Base-by-base conservation (phyloP, 2,113 vertebrate species). In the Boleophthalmus pectinirostris region DNA sequence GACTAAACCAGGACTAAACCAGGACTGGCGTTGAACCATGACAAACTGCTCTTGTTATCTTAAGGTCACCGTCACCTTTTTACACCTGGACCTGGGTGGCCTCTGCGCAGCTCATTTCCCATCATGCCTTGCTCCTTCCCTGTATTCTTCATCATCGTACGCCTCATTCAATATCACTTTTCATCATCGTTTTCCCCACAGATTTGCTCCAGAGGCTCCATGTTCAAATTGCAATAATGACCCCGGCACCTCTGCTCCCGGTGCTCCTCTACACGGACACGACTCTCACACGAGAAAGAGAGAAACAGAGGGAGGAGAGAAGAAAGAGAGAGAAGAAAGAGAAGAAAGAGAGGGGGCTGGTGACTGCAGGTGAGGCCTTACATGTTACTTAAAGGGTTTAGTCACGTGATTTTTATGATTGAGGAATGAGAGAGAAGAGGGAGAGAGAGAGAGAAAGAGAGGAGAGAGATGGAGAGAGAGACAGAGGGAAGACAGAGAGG, bases 171-270 rank as follows among this genome's bases (percentile, higher is more conserved):
- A 18, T 25, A 63, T 45, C 65, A 43, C 25, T 80, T 80, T 65
- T 68, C 81, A 69, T 81, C 86, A 81, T 67, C 74, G 61, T 33
- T 56, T 75, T 73, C 70, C 81, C 70, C 69, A 76, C 67, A 70
- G 81, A 74, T 75, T 43, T 79, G 75, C 77, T 87, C 85, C 73
- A 60, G 66, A 1, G 45, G 86, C 83, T 80, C 75, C 72, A 80
- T 63, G 77, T 79, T 81, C 72, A 78, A 82, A 81, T 79, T 20
- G 49, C 80, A 77, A 57, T 78, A 83, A 81, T 77, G 87, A 88
- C 85, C 73, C 78, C 73, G 63, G 75, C 61, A 64, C 61, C 33
- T 64, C 72, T 67, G 70, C 66, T 3, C 68, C 72, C 79, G 69
- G 61, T 20, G 33, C 18, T 20, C 82, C 61, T 69, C 75, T 35